Evolutionary conservation across 35 echinoderm and acorn worm genomes (phyloP).

Genomic region (Anneissia japonica): DNA sequence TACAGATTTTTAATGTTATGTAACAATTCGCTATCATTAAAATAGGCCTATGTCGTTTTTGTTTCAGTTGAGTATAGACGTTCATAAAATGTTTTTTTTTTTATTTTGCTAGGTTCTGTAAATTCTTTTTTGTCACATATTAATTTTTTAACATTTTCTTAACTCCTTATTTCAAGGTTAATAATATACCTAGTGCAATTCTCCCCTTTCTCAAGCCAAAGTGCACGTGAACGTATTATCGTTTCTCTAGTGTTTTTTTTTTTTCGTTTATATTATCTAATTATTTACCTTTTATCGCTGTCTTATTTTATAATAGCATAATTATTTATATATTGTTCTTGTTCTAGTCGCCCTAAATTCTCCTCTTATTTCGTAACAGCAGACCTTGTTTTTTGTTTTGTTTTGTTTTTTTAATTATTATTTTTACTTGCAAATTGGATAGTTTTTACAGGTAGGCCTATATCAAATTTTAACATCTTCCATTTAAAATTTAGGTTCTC

Average conservation of each 20-base stretch:
- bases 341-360: not conserved
- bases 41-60: not conserved
- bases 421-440: not conserved
- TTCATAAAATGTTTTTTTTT: not conserved
- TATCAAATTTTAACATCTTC: not conserved
- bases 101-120: not conserved
- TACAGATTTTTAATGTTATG: not conserved
- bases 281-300: not conserved
- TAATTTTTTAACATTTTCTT: not conserved
- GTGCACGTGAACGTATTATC: not conserved
- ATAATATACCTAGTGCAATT: not conserved
- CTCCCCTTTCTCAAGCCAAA: not conserved
- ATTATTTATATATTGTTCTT: not conserved
- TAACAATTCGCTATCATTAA: not conserved
- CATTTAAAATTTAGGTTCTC: not conserved
- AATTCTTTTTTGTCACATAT: not conserved
- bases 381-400: not conserved
- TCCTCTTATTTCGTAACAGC: not conserved
- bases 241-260: not conserved
- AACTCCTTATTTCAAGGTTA: not conserved
- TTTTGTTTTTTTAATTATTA: no score
- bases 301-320: no score
- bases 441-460: not conserved
- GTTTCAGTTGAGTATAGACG: not conserved
- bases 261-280: not conserved